Evolutionary conservation across 2,113 vertebrate genomes (phyloP), one percentile per base, ranked within the genome.

Genomic region (Sinocyclocheilus maitianheensis): DNA sequence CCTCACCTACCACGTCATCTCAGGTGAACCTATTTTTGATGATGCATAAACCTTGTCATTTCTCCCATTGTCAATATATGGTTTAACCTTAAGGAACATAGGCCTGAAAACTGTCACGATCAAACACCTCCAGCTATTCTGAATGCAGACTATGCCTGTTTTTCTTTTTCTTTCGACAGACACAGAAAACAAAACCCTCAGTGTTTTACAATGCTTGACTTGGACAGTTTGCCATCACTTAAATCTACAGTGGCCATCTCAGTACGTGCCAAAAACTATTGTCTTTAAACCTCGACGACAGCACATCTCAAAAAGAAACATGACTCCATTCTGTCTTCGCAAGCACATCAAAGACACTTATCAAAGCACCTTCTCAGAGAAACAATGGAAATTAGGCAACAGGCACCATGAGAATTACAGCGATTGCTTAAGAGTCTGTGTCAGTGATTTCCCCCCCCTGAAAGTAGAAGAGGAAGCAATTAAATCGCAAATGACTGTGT

Each of bases 341-440:
- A 77, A 51, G 74, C 80, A 83, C 75, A 85, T 84, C 85, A 89
- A 83, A 88, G 86, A 82, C 88, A 79, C 84, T 75, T 87, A 87
- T 83, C 85, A 89, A 82, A 90, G 60, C 60, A 81, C 34, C 53
- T 78, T 75, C 60, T 81, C 34, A 16, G 62, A 84, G 83, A 84
- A 85, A 83, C 43, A 79, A 80, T 51, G 85, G 37, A 86, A 89
- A 80, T 82, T 8, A 85, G 18, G 65, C 62, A 63, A 81, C 65
- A 69, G n/a, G 67, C 88, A 55, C 55, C 43, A 34, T 79, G 48
- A 75, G 62, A 77, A 80, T 87, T 63, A 63, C 77, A 81, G 46
- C 20, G 11, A 46, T 62, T 51, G 69, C 60, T 46, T 30, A 58
- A 24, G 46, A 84, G 75, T 24, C 74, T 26, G 46, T 51, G 40